Base-by-base conservation (phyloP, 2,113 vertebrate species). In the Entelurus aequoreus region DNA sequence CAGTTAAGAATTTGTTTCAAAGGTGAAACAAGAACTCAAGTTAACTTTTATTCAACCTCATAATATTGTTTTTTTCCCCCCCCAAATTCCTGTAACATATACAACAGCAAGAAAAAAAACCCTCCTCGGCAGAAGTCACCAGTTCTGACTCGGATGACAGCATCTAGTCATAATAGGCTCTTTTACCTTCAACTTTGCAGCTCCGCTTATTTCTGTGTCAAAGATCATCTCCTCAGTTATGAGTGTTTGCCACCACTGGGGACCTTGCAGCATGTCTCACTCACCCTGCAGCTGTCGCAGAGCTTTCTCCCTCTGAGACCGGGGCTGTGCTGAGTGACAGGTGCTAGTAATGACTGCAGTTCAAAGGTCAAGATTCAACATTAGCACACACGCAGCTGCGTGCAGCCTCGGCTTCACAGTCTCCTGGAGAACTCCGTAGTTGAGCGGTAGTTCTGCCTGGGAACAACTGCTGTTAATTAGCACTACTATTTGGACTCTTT, bases 281-380 rank as follows among this genome's bases (percentile, higher is more conserved):
- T 83, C 82, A 79, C 78, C 83, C 78, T 81, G 82, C 78, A 87
- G 86, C 88, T 87, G 85, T 84, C 83, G 81, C 69, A 68, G 55
- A 69, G 66, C 70, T 67, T 76, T 77, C 65, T 40, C 55, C 55
- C 40, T 54, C 54, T 63, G 77, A 78, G 80, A 68, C 76, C 42
- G 16, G 66, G 62, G 44, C 68, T 64, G 60, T 7, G 14, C 70
- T 86, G 84, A 89, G 77, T 81, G 88, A 83, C 88, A 90, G 86
- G 82, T 87, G 87, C 77, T 80, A 80, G 80, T 86, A 87, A 87
- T 83, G 81, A 80, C 68, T 68, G 8, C 0, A 46, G 84, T 75
- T 84, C 83, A 86, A 53, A 77, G 86, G 82, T 84, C 79, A 70
- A 8, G 28, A 80, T 76, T 78, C 81, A 76, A 74, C 74, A 66